Base-by-base conservation (phyloP, 1,140 invertebrate genomes). In the Saccostrea echinata region DNA sequence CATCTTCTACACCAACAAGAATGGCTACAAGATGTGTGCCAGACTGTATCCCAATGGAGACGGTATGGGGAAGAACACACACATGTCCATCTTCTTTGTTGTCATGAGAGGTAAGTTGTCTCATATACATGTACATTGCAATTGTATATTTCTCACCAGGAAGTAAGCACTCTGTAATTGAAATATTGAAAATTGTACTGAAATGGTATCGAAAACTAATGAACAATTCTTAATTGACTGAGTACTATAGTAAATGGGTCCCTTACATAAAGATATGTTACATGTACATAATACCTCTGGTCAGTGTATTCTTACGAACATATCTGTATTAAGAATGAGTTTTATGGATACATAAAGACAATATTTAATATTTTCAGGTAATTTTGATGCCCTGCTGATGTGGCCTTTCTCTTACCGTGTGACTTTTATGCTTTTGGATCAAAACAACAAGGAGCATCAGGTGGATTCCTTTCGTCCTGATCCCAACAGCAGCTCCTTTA, bases 1-100 rank as follows among this genome's bases (percentile, higher is more conserved):
- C 18, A 89, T 92, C 13, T 95, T 95, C 86, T 95, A 93, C 88
- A 94, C 94, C 18, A 90, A 90, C 0, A 88, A 88, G 33, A 88
- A 89, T 35, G 94, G 94, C 13, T 98, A 98, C 94, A 97, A 97
- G 94, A 97, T 98, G 93, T 98, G 97, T 94, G 96, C 52, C 53
- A 96, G 97, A n/a, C 95, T 98, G 13, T 98, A 98, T 94, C 96
- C 98, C 82, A 97, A 97, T 52, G 96, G 96, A 0, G 96, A 96
- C 91, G 96, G 97, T 1, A 94, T 94, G 88, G 94, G 94, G 0
- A 94, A 95, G 87, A 92, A 92, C 9, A 91, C 94, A 0, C 93
- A 94, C 86, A 86, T 95, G 13, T 94, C 94, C 0, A 86, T 95
- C 16, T 95, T 95, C 87, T 94, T 95, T 89, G 94, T 94, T 21